A percentile compares a stretch with the other conserved stretches of the same genome.
phyloP scores from a whole-genome alignment of 2,888 invertebrate genomes.

The Stenichneumon culpator region DNA sequence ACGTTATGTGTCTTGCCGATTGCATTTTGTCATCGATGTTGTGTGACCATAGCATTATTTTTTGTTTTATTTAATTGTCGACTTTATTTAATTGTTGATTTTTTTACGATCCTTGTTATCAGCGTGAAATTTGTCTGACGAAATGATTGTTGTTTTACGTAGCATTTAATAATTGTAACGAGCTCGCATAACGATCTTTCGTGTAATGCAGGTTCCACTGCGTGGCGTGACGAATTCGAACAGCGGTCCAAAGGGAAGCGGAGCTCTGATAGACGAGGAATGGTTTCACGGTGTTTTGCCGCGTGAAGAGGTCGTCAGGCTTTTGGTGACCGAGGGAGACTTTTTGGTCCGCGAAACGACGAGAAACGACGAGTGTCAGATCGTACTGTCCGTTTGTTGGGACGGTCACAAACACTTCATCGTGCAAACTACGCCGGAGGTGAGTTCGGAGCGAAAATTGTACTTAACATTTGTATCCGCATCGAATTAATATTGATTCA shows the following conservation, averaged over 20 bases:
- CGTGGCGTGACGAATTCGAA: constrained; percentile 79
- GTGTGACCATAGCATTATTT: constrained; percentile 43
- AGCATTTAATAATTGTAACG: background rate
- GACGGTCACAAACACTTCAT: constrained; percentile 98
- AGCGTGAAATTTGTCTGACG: background rate
- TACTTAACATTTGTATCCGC: too few species aligned
- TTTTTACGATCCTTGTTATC: background rate
- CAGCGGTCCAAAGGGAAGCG: constrained; percentile 85
- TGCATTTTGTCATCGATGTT: constrained; percentile 32
- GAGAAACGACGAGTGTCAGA: constrained; percentile 95
- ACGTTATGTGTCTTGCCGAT: constrained; percentile 72
- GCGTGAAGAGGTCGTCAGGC: constrained; percentile 96
- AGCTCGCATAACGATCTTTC: constrained; percentile 1
- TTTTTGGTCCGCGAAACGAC: constrained; percentile 97
- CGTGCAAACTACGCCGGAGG: constrained; percentile 97
- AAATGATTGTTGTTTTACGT: background rate
- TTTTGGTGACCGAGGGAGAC: constrained; percentile 96
- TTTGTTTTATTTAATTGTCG: background rate
- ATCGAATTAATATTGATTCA: background rate
- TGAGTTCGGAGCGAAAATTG: constrained; percentile 79
- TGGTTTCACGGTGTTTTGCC: constrained; percentile 99
- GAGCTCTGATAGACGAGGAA: constrained; percentile 94
- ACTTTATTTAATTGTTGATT: background rate
- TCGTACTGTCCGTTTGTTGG: constrained; percentile 98
- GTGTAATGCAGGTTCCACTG: constrained; percentile 77